Evolutionary conservation across 2,113 vertebrate species (phyloP).

Genomic region (Erpornis zantholeuca): DNA sequence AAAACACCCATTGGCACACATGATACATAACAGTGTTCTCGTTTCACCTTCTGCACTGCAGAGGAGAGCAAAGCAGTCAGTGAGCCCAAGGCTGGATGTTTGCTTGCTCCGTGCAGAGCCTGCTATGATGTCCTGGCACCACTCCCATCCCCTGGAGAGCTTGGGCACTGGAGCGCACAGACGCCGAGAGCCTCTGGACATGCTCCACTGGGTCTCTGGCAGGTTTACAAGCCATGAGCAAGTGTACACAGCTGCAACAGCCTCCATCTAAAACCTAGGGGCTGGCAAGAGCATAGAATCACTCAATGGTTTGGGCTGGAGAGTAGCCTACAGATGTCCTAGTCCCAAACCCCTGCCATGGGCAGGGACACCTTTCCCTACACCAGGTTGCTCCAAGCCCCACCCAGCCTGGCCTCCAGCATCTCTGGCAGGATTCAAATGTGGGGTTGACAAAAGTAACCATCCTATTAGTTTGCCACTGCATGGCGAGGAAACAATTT

Average conservation of each 20-base stretch:
- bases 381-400: neutral
- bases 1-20: constrained; percentile 1
- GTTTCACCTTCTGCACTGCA: neutral
- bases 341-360: fast-evolving
- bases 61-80: neutral
- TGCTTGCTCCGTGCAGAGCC: neutral
- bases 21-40: neutral
- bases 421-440: neutral
- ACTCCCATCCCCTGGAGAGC: neutral
- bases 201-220: neutral
- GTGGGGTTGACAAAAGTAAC: neutral
- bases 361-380: neutral
- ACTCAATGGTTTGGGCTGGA: neutral
- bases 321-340: neutral
- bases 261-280: neutral
- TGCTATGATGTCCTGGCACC: neutral
- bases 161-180: neutral
- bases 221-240: neutral
- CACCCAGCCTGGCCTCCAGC: neutral
- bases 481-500: neutral
- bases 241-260: neutral
- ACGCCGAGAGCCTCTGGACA: neutral
- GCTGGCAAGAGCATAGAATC: neutral
- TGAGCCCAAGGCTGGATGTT: fast-evolving
- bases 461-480: neutral